These are phyloP conservation scores for Cephus runcator DNA, from an alignment of 2,888 invertebrate genomes.

Conservation along the genomic window DNA sequence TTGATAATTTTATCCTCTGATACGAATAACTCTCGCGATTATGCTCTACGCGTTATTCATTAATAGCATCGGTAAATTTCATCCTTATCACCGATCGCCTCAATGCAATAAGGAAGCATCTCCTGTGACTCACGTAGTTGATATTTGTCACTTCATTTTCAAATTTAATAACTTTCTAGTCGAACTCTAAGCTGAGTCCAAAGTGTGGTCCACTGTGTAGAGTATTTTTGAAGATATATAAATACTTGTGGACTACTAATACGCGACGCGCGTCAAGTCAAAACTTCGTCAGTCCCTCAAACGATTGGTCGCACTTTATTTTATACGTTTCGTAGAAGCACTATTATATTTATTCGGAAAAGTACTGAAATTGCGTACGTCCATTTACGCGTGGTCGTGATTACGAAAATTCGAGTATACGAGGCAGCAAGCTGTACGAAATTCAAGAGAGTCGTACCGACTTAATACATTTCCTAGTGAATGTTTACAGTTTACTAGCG, in stretches of 20 bases:
- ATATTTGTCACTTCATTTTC: not conserved
- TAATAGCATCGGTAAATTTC: not conserved
- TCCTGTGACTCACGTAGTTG: not conserved
- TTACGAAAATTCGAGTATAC: not conserved
- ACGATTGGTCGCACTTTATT: not conserved
- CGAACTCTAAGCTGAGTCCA: not conserved
- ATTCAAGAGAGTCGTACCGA: not conserved
- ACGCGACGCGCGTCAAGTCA: not conserved
- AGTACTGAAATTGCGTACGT: not conserved
- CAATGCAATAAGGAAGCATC: not conserved
- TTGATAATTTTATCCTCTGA: not conserved
- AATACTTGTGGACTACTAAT: not conserved
- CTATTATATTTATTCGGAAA: not conserved
- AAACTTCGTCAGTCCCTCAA: not conserved
- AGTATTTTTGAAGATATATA: not conserved
- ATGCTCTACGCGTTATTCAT: not conserved
- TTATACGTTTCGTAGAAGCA: not conserved
- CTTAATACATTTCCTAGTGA: slow-evolving; percentile 19
- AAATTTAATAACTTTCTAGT: not conserved
- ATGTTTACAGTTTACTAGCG: slow-evolving; percentile 23
- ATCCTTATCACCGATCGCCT: not conserved
- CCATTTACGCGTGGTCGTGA: not conserved
- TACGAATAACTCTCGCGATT: not conserved
- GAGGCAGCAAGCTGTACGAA: not conserved
- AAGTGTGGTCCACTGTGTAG: not conserved